These are phyloP conservation scores for Eunapius fragilis DNA, from an alignment of 37 sponge, comb jelly and placozoan genomes.

Conservation along the genomic window DNA sequence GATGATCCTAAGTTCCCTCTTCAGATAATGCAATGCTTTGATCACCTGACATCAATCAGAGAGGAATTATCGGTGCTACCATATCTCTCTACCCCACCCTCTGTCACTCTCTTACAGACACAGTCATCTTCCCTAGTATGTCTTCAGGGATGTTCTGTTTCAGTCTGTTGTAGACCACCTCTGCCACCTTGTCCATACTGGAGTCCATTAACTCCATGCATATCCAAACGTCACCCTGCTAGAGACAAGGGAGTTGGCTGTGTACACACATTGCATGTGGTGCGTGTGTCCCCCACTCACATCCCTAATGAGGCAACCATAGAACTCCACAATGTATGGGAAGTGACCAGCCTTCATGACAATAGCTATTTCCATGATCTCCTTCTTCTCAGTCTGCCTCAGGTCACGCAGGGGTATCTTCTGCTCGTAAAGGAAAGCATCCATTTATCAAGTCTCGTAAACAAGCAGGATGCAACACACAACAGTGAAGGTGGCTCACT, in stretches of 20 bases:
- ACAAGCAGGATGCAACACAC: too few relatives aligned
- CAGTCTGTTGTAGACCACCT: conserved; percentile 75
- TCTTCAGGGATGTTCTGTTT: conserved; percentile 80
- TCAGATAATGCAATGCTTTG: conserved; percentile 75
- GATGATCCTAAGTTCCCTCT: conserved; percentile 76
- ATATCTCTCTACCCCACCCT: too few relatives aligned
- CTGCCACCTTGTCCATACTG: conserved; percentile 87
- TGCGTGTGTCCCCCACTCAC: conserved; percentile 42
- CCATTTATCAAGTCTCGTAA: too few relatives aligned
- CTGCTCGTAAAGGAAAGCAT: conserved; percentile 10
- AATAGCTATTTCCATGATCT: conserved; percentile 80
- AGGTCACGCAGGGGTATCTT: conserved; percentile 69
- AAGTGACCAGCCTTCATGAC: conserved; percentile 73
- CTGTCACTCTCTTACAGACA: conserved; percentile 69
- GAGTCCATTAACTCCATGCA: conserved; percentile 96
- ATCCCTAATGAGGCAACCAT: conserved; percentile 90
- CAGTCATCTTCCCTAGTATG: conserved; percentile 82
- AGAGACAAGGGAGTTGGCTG: too few relatives aligned
- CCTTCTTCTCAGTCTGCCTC: conserved; percentile 22
- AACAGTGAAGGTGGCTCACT: too few relatives aligned
- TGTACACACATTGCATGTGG: not conserved
- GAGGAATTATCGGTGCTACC: too few relatives aligned
- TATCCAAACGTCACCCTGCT: conserved; percentile 93
- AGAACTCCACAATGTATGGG: conserved; percentile 91
- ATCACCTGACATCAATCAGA: conserved; percentile 65